Conservation (phyloP, 30 jellyfish, hydroid and myxozoan genomes). For the Cassiopea andromeda region DNA sequence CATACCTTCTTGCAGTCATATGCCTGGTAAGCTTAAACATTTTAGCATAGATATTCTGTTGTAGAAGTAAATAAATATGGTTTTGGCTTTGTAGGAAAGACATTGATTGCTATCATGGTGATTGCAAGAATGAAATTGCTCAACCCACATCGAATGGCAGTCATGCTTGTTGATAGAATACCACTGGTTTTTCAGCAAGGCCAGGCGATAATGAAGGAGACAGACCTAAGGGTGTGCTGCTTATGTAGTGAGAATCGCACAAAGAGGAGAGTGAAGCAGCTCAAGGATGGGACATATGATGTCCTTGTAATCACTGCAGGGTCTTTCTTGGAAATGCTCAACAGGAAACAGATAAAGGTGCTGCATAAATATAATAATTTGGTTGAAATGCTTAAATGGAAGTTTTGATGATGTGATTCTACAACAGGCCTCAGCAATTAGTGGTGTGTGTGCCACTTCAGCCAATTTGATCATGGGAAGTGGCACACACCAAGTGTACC, state of each 20-base stretch:
- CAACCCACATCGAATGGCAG: slow-evolving; percentile 75
- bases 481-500: too few species aligned
- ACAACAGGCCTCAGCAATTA: too few species aligned
- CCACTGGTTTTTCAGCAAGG: slow-evolving; percentile 89
- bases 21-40: too few species aligned
- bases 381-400: background rate
- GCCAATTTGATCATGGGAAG: too few species aligned
- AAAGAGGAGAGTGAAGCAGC: slow-evolving; percentile 37
- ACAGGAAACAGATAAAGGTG: slow-evolving; percentile 49
- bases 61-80: background rate
- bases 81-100: slow-evolving; percentile 47
- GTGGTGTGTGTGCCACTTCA: too few species aligned
- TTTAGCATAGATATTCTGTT: too few species aligned
- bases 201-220: slow-evolving; percentile 64
- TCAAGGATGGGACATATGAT: slow-evolving; percentile 74
- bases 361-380: background rate
- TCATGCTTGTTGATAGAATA: slow-evolving; percentile 83
- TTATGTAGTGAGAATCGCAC: slow-evolving; percentile 89
- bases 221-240: slow-evolving; percentile 70
- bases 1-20: too few species aligned
- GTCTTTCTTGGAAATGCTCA: slow-evolving; percentile 71
- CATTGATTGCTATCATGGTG: slow-evolving; percentile 86
- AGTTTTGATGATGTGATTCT: too few species aligned
- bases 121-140: slow-evolving; percentile 64
- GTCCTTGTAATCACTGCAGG: slow-evolving; percentile 90